Conservation (phyloP, 2,888 invertebrate species). For the Luperina nickerlii region DNA sequence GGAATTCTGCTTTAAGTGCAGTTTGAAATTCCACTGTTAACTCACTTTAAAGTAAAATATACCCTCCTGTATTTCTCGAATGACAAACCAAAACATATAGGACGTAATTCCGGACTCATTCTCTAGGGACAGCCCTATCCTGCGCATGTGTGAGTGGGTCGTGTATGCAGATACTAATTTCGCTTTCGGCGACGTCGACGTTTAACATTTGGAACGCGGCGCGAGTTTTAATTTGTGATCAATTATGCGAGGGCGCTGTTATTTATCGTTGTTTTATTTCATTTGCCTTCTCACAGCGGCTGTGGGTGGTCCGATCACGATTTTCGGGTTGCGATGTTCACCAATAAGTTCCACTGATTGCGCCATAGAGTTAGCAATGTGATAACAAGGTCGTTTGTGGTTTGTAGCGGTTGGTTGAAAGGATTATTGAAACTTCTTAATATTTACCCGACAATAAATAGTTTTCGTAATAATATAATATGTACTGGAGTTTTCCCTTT, state of each 20-base stretch:
- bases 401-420: not conserved
- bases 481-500: not conserved
- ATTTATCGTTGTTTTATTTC: conserved; percentile 90
- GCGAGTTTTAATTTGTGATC: conserved; percentile 90
- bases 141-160: conserved; percentile 70
- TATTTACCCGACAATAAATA: not conserved
- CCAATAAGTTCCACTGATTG: conserved; percentile 88
- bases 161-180: conserved; percentile 83
- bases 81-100: conserved; percentile 48
- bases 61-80: conserved; percentile 50
- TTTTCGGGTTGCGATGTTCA: conserved; percentile 84
- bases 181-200: conserved; percentile 86
- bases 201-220: conserved; percentile 88
- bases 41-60: conserved; percentile 16
- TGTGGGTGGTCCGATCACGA: conserved; percentile 90
- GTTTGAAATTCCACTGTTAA: conserved; percentile 33
- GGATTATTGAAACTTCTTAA: not conserved
- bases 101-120: conserved; percentile 31
- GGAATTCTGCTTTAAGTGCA: conserved; percentile 14
- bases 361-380: conserved; percentile 80
- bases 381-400: conserved; percentile 54
- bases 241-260: conserved; percentile 90
- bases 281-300: conserved; percentile 87
- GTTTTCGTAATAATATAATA: not conserved
- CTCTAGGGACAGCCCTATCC: conserved; percentile 68